Evolutionary conservation across 2,113 vertebrate species (phyloP).

Genomic region (Clarias batrachus): DNA sequence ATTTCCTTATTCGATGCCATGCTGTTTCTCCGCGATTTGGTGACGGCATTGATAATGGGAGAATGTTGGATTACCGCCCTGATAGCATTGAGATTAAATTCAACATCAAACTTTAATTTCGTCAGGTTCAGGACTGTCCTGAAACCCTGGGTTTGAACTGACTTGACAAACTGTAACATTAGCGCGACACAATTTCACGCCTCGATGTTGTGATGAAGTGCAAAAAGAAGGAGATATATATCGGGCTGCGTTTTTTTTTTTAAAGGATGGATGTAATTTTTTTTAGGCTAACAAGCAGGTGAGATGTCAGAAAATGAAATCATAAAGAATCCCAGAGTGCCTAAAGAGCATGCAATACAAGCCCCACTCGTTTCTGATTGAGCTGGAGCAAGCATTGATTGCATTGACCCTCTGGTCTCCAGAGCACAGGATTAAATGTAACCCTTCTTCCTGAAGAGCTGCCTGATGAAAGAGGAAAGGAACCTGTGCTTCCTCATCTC

Average conservation of each 20-base stretch:
- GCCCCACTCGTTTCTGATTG: constrained; percentile 47
- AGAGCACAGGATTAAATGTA: constrained; percentile 40
- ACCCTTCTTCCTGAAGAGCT: constrained; percentile 11
- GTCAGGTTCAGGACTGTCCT: neutral
- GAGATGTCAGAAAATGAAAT: constrained; percentile 39
- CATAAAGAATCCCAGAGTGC: constrained; percentile 36
- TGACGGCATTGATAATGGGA: constrained; percentile 17
- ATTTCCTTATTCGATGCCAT: constrained; percentile 29
- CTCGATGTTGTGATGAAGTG: neutral
- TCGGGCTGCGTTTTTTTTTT: neutral
- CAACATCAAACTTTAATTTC: neutral
- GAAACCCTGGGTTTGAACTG: neutral
- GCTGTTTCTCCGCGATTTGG: constrained; percentile 6
- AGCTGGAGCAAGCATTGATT: constrained; percentile 44
- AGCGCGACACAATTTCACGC: neutral
- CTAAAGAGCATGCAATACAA: constrained; percentile 43
- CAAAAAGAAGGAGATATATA: neutral
- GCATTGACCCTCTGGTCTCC: constrained; percentile 39
- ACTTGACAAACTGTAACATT: constrained; percentile 7
- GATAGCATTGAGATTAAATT: neutral
- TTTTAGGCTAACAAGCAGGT: constrained; percentile 37
- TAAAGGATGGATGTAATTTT: neutral
- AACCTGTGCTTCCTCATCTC: neutral
- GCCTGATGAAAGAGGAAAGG: constrained; percentile 39
- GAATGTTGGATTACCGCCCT: constrained; percentile 1